Conservation (phyloP, 2,797 vertebrate genomes). For the Sebastes hubbsi region DNA sequence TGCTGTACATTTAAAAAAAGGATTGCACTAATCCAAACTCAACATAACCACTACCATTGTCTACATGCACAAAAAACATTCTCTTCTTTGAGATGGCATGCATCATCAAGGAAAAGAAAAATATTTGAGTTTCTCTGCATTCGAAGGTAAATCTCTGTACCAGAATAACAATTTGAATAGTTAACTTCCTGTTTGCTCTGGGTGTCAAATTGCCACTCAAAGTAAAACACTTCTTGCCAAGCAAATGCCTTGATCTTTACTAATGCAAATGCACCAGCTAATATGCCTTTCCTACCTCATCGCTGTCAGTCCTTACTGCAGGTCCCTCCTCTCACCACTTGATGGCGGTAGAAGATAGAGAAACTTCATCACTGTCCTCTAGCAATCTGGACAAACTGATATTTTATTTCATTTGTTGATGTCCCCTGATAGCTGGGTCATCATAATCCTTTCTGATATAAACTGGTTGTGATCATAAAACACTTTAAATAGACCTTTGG, state of each 20-base stretch:
- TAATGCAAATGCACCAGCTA: background rate
- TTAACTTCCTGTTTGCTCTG: background rate
- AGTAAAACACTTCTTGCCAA: background rate
- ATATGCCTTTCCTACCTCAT: background rate
- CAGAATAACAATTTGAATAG: background rate
- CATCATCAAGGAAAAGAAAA: background rate
- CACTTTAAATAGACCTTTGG: too few relatives aligned
- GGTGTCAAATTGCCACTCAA: background rate
- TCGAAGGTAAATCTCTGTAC: background rate
- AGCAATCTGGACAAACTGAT: too few relatives aligned
- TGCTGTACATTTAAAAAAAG: conserved; percentile 2
- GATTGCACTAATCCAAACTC: background rate
- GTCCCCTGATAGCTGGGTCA: too few relatives aligned
- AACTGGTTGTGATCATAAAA: background rate
- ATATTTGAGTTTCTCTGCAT: background rate
- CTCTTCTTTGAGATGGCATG: background rate
- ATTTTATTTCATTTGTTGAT: background rate
- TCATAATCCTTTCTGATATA: background rate
- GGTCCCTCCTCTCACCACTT: conserved; percentile 24
- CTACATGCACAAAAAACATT: background rate
- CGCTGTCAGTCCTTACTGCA: background rate
- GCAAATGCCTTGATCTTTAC: background rate
- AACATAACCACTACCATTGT: background rate
- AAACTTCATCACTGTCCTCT: background rate
- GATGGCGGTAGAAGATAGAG: conserved; percentile 34